phyloP scores from a whole-genome alignment of 2,888 invertebrate genomes.

The Dolichopus griseipennis region DNA sequence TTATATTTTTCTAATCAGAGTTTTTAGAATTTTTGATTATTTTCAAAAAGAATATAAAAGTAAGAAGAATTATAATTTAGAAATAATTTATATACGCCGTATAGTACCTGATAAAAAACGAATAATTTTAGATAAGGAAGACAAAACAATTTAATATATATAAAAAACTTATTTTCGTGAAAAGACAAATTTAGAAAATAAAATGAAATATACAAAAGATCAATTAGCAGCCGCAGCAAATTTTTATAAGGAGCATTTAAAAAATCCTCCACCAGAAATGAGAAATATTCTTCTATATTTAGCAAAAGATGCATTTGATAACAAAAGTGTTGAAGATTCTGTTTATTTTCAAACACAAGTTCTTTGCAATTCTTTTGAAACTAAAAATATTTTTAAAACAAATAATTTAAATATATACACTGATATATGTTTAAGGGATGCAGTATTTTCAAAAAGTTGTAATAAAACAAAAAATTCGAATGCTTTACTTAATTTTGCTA shows the following conservation, averaged over 20 bases:
- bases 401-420: neutral
- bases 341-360: neutral
- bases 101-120: too few relatives aligned
- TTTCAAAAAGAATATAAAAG: too few relatives aligned
- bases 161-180: too few relatives aligned
- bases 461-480: neutral
- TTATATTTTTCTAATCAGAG: too few relatives aligned
- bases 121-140: too few relatives aligned
- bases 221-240: neutral
- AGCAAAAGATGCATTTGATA: neutral
- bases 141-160: too few relatives aligned
- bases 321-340: neutral
- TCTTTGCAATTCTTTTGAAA: neutral
- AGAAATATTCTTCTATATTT: neutral
- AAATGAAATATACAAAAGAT: neutral
- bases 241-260: neutral
- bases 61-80: too few relatives aligned
- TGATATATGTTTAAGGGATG: neutral
- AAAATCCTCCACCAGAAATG: slow-evolving; percentile 3
- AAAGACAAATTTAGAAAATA: too few relatives aligned
- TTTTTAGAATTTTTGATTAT: too few relatives aligned
- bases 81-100: too few relatives aligned
- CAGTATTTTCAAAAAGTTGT: too few relatives aligned
- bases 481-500: neutral
- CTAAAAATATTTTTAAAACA: neutral